Conservation (phyloP, 2,888 invertebrate genomes). For the Cactoblastis cactorum region DNA sequence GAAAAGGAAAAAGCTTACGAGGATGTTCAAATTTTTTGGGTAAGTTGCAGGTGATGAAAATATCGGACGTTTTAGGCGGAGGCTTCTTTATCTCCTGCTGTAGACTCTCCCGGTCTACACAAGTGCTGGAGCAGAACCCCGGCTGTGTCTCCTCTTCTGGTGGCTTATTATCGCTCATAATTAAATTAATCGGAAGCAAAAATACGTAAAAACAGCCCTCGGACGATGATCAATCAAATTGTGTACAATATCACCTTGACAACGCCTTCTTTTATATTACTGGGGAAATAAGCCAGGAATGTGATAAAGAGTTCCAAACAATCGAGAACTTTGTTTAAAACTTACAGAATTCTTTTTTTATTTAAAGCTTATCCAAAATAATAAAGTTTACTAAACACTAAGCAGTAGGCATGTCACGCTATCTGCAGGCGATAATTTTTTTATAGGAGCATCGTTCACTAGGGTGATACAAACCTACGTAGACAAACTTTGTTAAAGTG, state of each 20-base stretch:
- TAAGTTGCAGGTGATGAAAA: slow-evolving; percentile 84
- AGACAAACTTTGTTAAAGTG: not conserved
- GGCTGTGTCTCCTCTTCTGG: slow-evolving; percentile 27
- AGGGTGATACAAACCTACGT: no score
- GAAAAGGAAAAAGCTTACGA: no score
- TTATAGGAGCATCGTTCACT: slow-evolving; percentile 18
- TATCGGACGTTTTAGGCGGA: slow-evolving; percentile 80
- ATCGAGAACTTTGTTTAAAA: not conserved
- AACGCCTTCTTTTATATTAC: slow-evolving; percentile 15
- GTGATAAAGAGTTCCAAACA: no score
- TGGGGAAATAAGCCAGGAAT: slow-evolving; percentile 11
- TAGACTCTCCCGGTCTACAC: slow-evolving; percentile 42
- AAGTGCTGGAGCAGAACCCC: slow-evolving; percentile 64
- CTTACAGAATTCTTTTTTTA: not conserved
- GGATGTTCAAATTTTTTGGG: slow-evolving; percentile 88
- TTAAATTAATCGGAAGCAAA: not conserved
- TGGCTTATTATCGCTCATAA: slow-evolving; percentile 11
- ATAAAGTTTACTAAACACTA: slow-evolving; percentile 16
- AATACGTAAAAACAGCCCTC: not conserved
- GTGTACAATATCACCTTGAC: slow-evolving; percentile 16
- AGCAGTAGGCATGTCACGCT: slow-evolving; percentile 13
- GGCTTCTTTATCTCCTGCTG: slow-evolving; percentile 55
- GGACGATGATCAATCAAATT: not conserved
- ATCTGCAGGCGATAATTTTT: slow-evolving; percentile 10
- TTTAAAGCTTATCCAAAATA: not conserved